Base-by-base conservation (phyloP, 2,113 vertebrate genomes). In the Tinamus guttatus region DNA sequence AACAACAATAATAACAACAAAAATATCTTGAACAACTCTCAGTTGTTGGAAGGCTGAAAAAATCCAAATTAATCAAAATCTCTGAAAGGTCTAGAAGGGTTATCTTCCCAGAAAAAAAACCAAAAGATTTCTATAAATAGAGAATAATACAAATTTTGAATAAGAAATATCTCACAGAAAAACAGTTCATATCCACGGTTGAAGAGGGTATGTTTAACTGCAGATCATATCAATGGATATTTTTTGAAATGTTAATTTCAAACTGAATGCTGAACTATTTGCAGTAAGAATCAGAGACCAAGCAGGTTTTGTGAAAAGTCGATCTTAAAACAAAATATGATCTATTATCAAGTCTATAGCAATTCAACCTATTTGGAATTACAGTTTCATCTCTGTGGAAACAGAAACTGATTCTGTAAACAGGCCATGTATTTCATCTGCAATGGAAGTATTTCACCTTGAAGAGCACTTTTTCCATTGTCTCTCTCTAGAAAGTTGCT, bases 391-490 rank as follows among this genome's bases (percentile, higher is more conserved):
- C 17, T 63, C 59, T 89, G 11, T 68, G 45, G 52, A 93, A 88
- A 83, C 32, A 83, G 15, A 11, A 86, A 41, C 41, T 58, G 8
- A 38, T 75, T 83, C 21, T 67, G 25, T 59, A 56, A 34, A 41
- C 11, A 78, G 74, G 11, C 11, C 32, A 78, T 38, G 79, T 81
- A 90, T 69, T 88, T 86, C 11, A 49, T 30, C 51, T 84, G 10
- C 25, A 88, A 56, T n/a, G 73, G 81, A 88, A 90, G 7, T 64
- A 70, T 59, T 83, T 81, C 63, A 94, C 36, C 71, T 88, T 94
- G 45, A 95, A 93, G 64, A 81, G 30, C 24, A 70, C 43, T 91
- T 91, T 47, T 16, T 73, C 8, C 8, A 41, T 30, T 2, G 4
- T 8, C 16, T 69, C 36, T 58, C 68, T 49, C 22, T 15, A 68